Percentiles rank a stretch among this genome's conserved stretches.
Evolutionary conservation across 1,140 invertebrate genomes (phyloP).

Genomic region (Drosophila sturtevanti): DNA sequence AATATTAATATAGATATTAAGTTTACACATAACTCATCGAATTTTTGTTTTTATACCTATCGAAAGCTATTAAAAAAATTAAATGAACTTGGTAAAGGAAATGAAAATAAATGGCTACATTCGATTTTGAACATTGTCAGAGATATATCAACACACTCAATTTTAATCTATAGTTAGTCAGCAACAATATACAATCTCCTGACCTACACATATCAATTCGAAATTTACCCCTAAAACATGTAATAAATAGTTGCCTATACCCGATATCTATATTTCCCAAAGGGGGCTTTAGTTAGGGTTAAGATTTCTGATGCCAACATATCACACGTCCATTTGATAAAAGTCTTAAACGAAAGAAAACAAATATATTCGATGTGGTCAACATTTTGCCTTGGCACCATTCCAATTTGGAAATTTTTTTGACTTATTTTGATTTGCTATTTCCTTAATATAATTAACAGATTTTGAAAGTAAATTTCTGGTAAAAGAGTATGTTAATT

Average conservation of each 20-base stretch:
- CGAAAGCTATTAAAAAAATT: too few relatives aligned
- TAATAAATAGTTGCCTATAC: neutral
- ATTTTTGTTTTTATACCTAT: too few relatives aligned
- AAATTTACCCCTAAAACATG: neutral
- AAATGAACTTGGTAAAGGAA: too few relatives aligned
- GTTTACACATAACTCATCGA: too few relatives aligned
- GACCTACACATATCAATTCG: neutral
- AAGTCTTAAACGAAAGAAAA: neutral
- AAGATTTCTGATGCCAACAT: neutral
- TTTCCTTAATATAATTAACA: constrained; percentile 7
- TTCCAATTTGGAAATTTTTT: neutral
- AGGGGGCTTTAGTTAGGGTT: neutral
- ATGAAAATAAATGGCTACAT: too few relatives aligned
- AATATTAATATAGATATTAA: too few relatives aligned
- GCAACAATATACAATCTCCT: neutral
- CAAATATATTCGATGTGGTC: neutral
- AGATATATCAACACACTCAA: too few relatives aligned
- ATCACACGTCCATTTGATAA: constrained; percentile 7
- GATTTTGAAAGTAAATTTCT: neutral
- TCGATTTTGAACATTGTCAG: too few relatives aligned
- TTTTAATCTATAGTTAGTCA: too few relatives aligned
- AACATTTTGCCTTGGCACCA: constrained; percentile 5
- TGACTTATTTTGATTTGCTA: neutral
- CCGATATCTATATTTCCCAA: neutral
- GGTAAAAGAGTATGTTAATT: neutral